A percentile compares a stretch with the other conserved stretches of the same genome.
Evolutionary conservation across 1,140 invertebrate genomes (phyloP).

Genomic region (Musca vetustissima): DNA sequence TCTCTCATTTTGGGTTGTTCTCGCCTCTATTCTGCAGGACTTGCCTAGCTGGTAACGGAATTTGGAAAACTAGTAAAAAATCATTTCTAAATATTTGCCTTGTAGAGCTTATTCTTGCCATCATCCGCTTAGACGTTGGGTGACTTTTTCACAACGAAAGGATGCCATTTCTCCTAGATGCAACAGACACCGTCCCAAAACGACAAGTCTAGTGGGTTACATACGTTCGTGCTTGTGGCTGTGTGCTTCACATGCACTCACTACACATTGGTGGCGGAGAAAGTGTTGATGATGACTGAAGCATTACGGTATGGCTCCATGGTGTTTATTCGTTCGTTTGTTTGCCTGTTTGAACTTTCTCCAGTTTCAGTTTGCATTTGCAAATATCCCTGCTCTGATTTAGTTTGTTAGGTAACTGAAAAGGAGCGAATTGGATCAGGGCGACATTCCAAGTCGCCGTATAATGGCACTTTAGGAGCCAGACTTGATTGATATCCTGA

Average conservation of each 20-base stretch:
- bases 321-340: slow-evolving; percentile 54
- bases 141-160: background rate
- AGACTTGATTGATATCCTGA: too few species aligned
- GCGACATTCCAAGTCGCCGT: too few species aligned
- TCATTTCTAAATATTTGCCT: slow-evolving; percentile 12
- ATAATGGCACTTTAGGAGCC: too few species aligned
- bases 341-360: slow-evolving; percentile 56
- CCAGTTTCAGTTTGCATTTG: slow-evolving; percentile 55
- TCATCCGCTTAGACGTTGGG: slow-evolving; percentile 16
- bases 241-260: too few species aligned
- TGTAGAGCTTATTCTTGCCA: slow-evolving; percentile 22
- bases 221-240: background rate
- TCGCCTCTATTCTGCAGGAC: background rate
- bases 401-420: background rate
- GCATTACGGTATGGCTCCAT: slow-evolving; percentile 20
- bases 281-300: background rate
- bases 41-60: background rate
- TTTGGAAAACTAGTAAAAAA: too few species aligned
- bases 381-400: slow-evolving; percentile 48
- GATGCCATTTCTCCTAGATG: too few species aligned
- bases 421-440: too few species aligned
- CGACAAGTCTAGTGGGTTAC: background rate
- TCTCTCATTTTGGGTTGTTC: too few species aligned
- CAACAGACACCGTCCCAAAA: background rate
- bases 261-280: background rate